These are phyloP conservation scores for Drosophila prolongata DNA, from an alignment of 2,888 invertebrate genomes.

Conservation along the genomic window DNA sequence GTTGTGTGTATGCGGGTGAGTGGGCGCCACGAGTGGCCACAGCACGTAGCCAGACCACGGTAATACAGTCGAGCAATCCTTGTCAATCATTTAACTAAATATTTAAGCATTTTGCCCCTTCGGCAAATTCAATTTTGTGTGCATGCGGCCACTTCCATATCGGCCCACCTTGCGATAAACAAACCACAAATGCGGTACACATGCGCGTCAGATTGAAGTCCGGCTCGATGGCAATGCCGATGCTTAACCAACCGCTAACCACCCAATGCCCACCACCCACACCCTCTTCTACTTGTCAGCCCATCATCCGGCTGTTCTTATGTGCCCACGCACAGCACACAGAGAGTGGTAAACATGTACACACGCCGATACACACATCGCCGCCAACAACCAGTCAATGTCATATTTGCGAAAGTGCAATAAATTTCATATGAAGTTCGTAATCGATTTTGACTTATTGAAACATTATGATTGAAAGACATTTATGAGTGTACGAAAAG, in stretches of 20 bases:
- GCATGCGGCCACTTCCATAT: constrained; percentile 21
- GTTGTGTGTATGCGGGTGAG: not conserved
- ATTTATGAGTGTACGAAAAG: constrained; percentile 80
- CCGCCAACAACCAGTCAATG: constrained; percentile 65
- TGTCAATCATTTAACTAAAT: constrained; percentile 66
- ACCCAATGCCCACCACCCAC: constrained; percentile 5
- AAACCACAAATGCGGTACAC: constrained; percentile 59
- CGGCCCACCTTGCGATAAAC: constrained; percentile 40
- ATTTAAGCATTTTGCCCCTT: constrained; percentile 56
- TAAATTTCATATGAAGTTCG: constrained; percentile 83
- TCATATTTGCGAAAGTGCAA: constrained; percentile 82
- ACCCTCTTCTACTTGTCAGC: not conserved
- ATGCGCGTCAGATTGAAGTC: constrained; percentile 49
- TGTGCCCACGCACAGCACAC: constrained; percentile 17
- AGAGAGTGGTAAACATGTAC: constrained; percentile 4
- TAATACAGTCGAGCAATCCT: constrained; percentile 20
- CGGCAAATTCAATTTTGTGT: constrained; percentile 55
- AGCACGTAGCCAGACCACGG: constrained; percentile 1
- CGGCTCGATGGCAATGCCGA: constrained; percentile 8
- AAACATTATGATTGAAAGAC: constrained; percentile 84
- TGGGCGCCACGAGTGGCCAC: not conserved
- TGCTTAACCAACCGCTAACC: not conserved
- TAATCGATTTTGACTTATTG: constrained; percentile 84
- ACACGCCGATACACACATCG: constrained; percentile 1
- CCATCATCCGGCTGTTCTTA: constrained; percentile 5